A percentile compares a stretch with the other conserved stretches of the same genome.
phyloP scores from a whole-genome alignment of 2,797 vertebrate species.

The Diglossa cyanea region DNA sequence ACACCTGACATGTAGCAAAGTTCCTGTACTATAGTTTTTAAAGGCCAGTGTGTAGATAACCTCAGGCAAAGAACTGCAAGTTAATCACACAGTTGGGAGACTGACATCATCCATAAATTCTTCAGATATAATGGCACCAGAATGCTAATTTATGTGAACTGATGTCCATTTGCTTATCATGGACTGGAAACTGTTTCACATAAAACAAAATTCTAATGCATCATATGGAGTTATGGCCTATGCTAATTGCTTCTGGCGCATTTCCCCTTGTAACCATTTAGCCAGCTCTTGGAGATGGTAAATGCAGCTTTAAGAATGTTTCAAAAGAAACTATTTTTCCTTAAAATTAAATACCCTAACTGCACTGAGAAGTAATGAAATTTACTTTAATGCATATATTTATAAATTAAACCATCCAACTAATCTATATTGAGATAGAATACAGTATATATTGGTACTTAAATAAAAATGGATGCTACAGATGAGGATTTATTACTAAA shows the following conservation, averaged over 20 bases:
- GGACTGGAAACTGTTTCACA: slow-evolving; percentile 26
- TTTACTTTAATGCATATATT: not conserved
- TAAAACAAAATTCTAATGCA: slow-evolving; percentile 56
- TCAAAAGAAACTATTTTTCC: not conserved
- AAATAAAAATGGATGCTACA: not conserved
- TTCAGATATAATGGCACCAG: slow-evolving; percentile 12
- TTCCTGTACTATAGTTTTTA: slow-evolving; percentile 30
- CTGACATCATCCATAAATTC: slow-evolving; percentile 55
- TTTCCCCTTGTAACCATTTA: slow-evolving; percentile 14
- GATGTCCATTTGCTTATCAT: slow-evolving; percentile 57
- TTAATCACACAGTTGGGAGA: slow-evolving; percentile 51
- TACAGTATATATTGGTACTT: not conserved
- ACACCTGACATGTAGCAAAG: slow-evolving; percentile 44
- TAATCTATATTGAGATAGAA: not conserved
- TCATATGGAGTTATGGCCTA: slow-evolving; percentile 18
- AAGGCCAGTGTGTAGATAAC: slow-evolving; percentile 33
- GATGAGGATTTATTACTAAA: not conserved
- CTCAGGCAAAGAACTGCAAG: slow-evolving; percentile 35
- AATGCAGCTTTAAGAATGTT: not conserved
- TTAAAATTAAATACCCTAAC: not conserved
- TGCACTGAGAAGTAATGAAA: not conserved
- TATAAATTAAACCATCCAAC: not conserved
- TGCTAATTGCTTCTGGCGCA: slow-evolving; percentile 36
- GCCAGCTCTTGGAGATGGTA: not conserved
- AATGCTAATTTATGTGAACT: slow-evolving; percentile 42